Base-by-base conservation (phyloP, 2,113 vertebrate species). In the Dicentrarchus labrax region DNA sequence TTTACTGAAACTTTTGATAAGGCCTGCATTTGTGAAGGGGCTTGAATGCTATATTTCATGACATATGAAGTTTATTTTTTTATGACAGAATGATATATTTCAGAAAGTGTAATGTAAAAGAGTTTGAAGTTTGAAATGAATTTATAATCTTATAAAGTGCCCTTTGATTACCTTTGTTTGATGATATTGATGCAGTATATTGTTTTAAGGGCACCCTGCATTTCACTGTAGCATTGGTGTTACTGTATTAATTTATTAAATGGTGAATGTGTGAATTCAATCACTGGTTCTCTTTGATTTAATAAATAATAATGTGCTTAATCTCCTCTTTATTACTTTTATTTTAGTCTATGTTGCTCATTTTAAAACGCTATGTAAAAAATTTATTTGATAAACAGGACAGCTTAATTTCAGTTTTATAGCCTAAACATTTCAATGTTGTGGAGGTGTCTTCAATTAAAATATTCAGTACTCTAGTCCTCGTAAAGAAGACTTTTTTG, bases 11-110 rank as follows among this genome's bases (percentile, higher is more conserved):
- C 50, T 79, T 90, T 87, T 89, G 19, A 83, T 76, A 86, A 84
- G 50, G 43, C 48, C 39, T 87, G 30, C 19, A 66, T 78, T 88
- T 82, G 5, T 65, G 41, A 13, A 83, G 9, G 68, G 53, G 8
- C 59, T 70, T 67, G 24, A 82, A 83, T 13, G 75, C 41, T 85
- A 57, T 87, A 78, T 90, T 88, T 88, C 45, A 67, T 83, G 36
- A 22, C 16, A 88, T 81, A 65, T 67, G 36, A 84, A 88, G 56
- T 89, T 92, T 93, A 91, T 89, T 92, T 92, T 92, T 91, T 53
- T 86, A 90, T 82, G 73, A 91, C 24, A 85, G 74, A 91, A 61
- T 38, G 76, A 68, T 83, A 86, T 89, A 88, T 87, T 90, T 82
- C 16, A 83, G 66, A 83, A 65, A 76, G 77, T 59, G 24, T 86